Base-by-base conservation (phyloP, 2,888 invertebrate genomes). In the Carterocephalus palaemon region DNA sequence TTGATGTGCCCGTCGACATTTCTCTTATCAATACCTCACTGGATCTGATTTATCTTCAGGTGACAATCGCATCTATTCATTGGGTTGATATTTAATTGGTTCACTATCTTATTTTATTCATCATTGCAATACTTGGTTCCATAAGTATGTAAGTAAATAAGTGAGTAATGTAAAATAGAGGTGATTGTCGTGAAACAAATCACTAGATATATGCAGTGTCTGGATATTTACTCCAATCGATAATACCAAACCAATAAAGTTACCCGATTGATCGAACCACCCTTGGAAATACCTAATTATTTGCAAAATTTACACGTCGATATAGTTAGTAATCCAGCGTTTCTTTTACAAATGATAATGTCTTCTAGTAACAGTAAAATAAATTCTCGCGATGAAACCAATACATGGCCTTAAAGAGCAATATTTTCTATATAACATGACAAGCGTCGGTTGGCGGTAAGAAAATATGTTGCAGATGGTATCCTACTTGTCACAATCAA, bases 391-490 rank as follows among this genome's bases (percentile, higher is more conserved):
- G 26, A 13, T 39, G 19, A 12, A 29, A 15, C 22, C 10, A 31
- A 16, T 40, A 40, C 31, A 4, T 31, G 22, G 31, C 40, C 31
- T 31, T 40, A 31, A 40, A 31, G 9, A 13, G 26, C n/a, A 5
- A 12, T 19, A 7, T 16, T 28, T 28, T 39, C 29, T 38, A 12
- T 39, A 29, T 13, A 10, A 37, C 31, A 26, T 23, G 23, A 10
- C 22, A 16, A 20, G 9, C 29, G 17, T 26, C n/a, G 26, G 17
- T 5, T 9, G 15, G 16, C 38, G 19, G 24, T 19, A 38, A 26
- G 39, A 51, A 54, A 49, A 40, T 49, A 52, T 33, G 47, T 48
- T 48, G 48, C 53, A 54, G 49, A 49, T 51, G 53, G 24, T 39
- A 46, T 41, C 29, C 36, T 49, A 48, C 37, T 51, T 52, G 53